Base-by-base conservation (phyloP, 2,113 vertebrate species). In the Hipposideros armiger region DNA sequence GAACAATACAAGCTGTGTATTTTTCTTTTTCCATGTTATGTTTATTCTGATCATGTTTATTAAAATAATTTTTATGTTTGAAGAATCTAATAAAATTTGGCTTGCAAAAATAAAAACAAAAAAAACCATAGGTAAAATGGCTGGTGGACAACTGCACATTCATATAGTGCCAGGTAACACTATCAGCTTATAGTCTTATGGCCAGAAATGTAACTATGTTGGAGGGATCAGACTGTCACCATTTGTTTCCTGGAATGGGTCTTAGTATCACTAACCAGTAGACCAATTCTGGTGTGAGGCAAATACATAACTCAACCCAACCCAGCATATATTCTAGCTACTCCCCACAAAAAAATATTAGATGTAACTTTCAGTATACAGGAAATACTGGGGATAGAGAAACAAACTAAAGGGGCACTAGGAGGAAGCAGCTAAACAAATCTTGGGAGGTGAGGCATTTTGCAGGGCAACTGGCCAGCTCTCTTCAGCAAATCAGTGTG, bases 31-130 rank as follows among this genome's bases (percentile, higher is more conserved):
- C 24, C 47, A 22, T 26, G 15, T 70, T 70, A 45, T 45, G 1
- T 24, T 95, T 58, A 87, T 73, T 91, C 67, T 70, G 42, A 52
- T 47, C 11, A 40, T 67, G 2, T 52, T 78, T 50, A 60, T 85
- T 52, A 58, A 91, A 85, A 70, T 76, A 60, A 70, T 19, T 67
- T 80, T 81, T 78, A 30, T 50, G 47, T 40, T 30, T 72, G 1
- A 67, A 94, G n/a, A 90, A 47, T 13, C 14, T 90, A 78, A 78
- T 76, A 88, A 69, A 90, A 50, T 74, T 26, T 89, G 17, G 14
- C n/a, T 94, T 94, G 16, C 58, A 47, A 54, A 54, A 54, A 54
- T 4, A 15, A 54, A 15, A 54, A 13, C 58, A 47, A 54, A 54
- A 54, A 13, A 15, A 54, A 15, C 16, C 16, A 16, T 13, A 54